Evolutionary conservation across 37 sponge, comb jelly and placozoan genomes (phyloP).

Genomic region (Tethya wilhelma): DNA sequence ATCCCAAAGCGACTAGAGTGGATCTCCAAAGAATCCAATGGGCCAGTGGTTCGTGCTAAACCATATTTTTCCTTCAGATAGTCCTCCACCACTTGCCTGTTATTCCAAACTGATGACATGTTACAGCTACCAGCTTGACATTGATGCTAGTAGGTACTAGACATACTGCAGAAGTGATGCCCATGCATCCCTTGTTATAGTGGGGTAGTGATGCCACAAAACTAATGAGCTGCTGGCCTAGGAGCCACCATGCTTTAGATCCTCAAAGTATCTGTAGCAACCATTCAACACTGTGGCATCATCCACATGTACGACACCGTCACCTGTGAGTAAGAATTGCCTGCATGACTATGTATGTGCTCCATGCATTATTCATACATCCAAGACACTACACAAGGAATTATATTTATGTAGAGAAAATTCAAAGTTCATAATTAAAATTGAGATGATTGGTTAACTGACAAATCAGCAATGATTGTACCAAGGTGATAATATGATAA

Average conservation of each 20-base stretch:
- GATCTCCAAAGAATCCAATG: background rate
- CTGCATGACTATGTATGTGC: background rate
- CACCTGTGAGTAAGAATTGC: background rate
- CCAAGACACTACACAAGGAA: too few species aligned
- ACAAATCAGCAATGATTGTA: too few species aligned
- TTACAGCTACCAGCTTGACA: background rate
- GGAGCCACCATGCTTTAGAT: background rate
- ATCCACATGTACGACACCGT: background rate
- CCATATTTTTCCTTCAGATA: background rate
- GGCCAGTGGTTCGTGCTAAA: conserved; percentile 5
- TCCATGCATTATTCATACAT: background rate
- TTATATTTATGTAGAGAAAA: too few species aligned
- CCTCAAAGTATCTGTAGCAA: background rate
- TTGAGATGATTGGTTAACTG: too few species aligned
- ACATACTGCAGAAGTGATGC: background rate
- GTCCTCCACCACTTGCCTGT: background rate
- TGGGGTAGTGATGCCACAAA: background rate
- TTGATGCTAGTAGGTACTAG: background rate
- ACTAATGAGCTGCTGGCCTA: background rate
- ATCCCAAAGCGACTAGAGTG: conserved; percentile 25
- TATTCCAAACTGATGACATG: conserved; percentile 1
- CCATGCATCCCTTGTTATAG: background rate
- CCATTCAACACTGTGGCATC: background rate
- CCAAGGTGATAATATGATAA: too few species aligned
- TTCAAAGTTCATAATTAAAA: too few species aligned